Base-by-base conservation (phyloP, 2,113 vertebrate species). In the Strix aluco region DNA sequence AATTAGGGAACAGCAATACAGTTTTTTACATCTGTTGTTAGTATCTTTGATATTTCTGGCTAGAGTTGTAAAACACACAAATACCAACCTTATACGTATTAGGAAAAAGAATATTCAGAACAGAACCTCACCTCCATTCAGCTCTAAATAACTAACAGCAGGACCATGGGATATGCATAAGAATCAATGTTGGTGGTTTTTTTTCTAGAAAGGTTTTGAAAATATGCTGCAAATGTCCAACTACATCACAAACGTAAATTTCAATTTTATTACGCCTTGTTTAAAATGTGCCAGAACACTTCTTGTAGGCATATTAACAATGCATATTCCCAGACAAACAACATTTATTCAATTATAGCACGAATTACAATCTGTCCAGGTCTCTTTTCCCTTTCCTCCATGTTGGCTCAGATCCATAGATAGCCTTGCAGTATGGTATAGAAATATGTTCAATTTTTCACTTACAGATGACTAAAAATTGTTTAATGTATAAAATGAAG, bases 61-160 rank as follows among this genome's bases (percentile, higher is more conserved):
- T 92, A 92, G 11, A 90, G 15, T 13, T 81, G 57, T 75, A 86
- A 89, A 89, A 82, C 70, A 8, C 29, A 88, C 22, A 97, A 93
- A 47, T 32, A 86, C 18, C 34, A 88, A 40, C 47, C 19, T 75
- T 54, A 15, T 34, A 21, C 34, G 27, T 80, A 90, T 82, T 82
- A 83, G 36, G 82, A 81, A 71, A 86, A 88, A 54, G 27, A 81
- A 85, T 86, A 91, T 88, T 96, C 63, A 95, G 38, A 94, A 81
- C 19, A 79, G 92, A 86, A 79, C 1, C 5, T 72, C 73, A 70
- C 70, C 72, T 97, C 51, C 8, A 11, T 77, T 88, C 71, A 86
- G 51, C 67, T 72, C 57, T 84, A 88, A 93, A 90, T 75, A 14
- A 90, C 46, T 92, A 77, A 75, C 73, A 90, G 73, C 70, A 84